Evolutionary conservation across 2,113 vertebrate genomes (phyloP).

Genomic region (Sminthopsis crassicaudata): DNA sequence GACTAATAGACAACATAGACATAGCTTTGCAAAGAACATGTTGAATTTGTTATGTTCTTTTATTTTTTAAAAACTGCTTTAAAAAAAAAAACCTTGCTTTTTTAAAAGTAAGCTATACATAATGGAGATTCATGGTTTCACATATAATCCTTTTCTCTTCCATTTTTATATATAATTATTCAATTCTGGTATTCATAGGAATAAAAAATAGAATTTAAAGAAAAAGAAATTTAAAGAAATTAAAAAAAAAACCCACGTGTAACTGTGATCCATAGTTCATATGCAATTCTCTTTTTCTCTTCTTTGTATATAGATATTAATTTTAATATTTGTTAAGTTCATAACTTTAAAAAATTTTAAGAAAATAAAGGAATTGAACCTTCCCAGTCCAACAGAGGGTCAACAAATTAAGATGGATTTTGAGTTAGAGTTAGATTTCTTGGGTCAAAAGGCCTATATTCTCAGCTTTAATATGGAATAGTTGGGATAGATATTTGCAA

Average conservation of each 20-base stretch:
- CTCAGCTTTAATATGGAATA: neutral
- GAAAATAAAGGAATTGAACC: conserved; percentile 12
- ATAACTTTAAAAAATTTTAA: neutral
- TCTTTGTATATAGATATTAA: neutral
- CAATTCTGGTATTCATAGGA: neutral
- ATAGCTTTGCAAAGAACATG: neutral
- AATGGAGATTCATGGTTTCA: neutral
- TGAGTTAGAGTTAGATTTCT: neutral
- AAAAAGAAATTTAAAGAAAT: neutral
- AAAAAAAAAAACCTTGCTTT: neutral
- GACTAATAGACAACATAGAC: neutral
- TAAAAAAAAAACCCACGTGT: neutral
- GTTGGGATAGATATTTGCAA: neutral
- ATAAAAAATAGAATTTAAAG: neutral
- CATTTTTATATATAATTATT: neutral
- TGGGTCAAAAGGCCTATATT: neutral
- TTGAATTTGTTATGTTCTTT: neutral
- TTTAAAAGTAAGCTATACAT: neutral
- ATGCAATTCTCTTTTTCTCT: neutral
- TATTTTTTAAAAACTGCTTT: too few species aligned
- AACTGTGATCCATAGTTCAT: neutral
- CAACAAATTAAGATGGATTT: neutral
- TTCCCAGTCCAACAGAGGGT: neutral
- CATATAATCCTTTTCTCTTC: neutral
- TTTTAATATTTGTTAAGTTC: neutral